Evolutionary conservation across 2,113 vertebrate species (phyloP).

Genomic region (Alexandromys fortis): DNA sequence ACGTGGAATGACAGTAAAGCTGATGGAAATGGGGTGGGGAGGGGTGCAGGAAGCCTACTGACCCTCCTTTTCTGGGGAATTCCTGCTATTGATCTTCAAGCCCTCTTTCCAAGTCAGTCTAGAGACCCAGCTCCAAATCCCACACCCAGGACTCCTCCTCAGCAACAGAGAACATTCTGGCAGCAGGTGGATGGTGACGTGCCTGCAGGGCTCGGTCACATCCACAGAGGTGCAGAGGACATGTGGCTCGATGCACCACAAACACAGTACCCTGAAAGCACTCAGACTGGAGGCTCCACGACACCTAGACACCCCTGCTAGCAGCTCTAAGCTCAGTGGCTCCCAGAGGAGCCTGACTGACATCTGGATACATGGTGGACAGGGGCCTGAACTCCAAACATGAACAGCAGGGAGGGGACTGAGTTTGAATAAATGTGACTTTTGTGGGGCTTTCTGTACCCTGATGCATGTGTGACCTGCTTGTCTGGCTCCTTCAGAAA

Average conservation of each 20-base stretch:
- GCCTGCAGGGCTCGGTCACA: neutral
- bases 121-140: neutral
- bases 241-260: neutral
- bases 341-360: neutral
- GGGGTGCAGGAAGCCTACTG: fast-evolving
- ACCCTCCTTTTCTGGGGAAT: neutral
- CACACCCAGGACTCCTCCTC: neutral
- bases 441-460: neutral
- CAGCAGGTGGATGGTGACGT: neutral
- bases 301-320: neutral
- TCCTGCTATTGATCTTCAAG: neutral
- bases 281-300: neutral
- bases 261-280: neutral
- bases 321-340: neutral
- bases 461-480: neutral
- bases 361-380: neutral
- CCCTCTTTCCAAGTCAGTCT: neutral
- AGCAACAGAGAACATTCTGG: neutral
- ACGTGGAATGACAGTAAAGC: neutral
- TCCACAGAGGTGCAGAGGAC: neutral
- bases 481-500: neutral
- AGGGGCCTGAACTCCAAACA: neutral
- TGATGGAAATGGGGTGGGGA: neutral
- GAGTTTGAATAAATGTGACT: neutral
- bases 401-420: too few relatives aligned